Conservation (phyloP, 92 coral and sea anemone species). For the Epizoanthus illoricatus region DNA sequence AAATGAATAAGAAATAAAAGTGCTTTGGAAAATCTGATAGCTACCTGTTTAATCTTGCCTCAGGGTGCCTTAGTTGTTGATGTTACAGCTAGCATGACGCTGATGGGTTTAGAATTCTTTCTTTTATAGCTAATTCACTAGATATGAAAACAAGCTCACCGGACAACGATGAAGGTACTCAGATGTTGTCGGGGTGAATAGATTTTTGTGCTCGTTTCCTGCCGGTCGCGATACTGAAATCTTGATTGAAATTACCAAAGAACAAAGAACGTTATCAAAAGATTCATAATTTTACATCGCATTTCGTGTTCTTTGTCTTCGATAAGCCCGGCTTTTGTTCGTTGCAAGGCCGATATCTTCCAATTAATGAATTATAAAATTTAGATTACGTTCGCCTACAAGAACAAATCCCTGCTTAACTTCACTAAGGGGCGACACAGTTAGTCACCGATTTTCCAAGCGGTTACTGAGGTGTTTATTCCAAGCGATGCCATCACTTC, state of each 20-base stretch:
- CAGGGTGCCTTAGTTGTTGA: conserved; percentile 60
- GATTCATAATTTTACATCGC: conserved; percentile 28
- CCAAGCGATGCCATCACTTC: neutral
- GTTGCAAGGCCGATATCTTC: conserved; percentile 31
- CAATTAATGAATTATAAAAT: conserved; percentile 42
- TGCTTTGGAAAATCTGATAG: conserved; percentile 53
- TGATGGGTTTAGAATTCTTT: conserved; percentile 3
- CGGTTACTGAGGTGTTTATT: neutral
- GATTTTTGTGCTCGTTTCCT: neutral
- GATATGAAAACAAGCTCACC: neutral
- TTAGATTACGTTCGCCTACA: conserved; percentile 29
- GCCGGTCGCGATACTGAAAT: neutral
- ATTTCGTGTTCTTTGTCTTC: conserved; percentile 25
- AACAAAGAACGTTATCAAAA: conserved; percentile 30
- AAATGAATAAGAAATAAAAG: conserved; percentile 75
- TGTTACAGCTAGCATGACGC: conserved; percentile 30
- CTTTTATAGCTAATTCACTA: neutral
- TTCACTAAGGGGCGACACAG: conserved; percentile 10
- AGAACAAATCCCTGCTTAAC: conserved; percentile 29
- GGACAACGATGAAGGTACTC: neutral
- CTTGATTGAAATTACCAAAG: conserved; percentile 17
- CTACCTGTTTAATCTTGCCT: conserved; percentile 78
- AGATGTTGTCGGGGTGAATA: neutral
- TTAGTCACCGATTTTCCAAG: conserved; percentile 1
- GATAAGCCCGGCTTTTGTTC: conserved; percentile 39